Conservation (phyloP, 1,140 invertebrate genomes). For the Tetranychus urticae region DNA sequence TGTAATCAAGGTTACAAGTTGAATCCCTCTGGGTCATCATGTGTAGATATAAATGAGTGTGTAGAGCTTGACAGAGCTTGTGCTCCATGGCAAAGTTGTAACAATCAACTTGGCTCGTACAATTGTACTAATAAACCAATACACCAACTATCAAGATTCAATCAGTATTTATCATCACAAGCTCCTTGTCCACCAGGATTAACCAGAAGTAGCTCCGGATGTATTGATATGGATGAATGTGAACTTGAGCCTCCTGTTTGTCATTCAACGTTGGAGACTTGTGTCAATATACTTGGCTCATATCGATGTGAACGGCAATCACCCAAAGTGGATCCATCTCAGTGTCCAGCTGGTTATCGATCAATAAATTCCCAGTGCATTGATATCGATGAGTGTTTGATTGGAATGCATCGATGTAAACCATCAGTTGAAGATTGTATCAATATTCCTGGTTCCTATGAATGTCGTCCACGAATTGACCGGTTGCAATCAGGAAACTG, state of each 20-base stretch:
- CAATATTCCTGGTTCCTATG: no score
- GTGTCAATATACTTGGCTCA: neutral
- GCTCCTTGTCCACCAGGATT: conserved; percentile 22
- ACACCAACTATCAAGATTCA: conserved; percentile 20
- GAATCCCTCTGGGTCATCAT: conserved; percentile 45
- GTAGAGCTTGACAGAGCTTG: conserved; percentile 53
- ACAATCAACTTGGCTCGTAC: conserved; percentile 61
- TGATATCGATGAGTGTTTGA: neutral
- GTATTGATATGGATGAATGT: conserved; percentile 33
- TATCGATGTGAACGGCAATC: neutral
- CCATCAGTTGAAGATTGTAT: no score
- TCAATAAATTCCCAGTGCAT: neutral
- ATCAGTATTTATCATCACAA: conserved; percentile 54
- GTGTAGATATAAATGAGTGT: conserved; percentile 77
- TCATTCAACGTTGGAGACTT: neutral
- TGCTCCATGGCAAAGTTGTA: conserved; percentile 46
- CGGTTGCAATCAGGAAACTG: neutral
- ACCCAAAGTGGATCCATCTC: no score
- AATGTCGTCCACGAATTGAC: no score
- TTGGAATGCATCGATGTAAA: neutral
- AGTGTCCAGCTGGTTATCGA: no score
- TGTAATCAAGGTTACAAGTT: conserved; percentile 92
- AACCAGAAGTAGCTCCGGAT: conserved; percentile 12
- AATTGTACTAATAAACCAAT: conserved; percentile 30
- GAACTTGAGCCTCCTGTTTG: neutral